Conservation (phyloP, 2,797 vertebrate species). For the Distichodus sexfasciatus region DNA sequence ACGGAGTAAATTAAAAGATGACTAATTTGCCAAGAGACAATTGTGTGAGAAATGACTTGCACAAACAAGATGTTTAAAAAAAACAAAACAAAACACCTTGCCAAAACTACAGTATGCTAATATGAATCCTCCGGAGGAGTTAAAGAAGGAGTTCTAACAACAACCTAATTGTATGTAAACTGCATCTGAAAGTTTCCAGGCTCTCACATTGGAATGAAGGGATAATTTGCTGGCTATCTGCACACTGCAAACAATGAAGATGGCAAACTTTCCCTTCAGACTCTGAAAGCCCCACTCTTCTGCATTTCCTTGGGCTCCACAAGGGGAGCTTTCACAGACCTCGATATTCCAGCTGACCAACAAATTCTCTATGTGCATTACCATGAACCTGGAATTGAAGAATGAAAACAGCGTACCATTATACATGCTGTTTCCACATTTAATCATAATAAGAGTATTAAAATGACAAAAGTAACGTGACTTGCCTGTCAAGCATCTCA, state of each 20-base stretch:
- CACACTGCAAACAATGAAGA: slow-evolving; percentile 83
- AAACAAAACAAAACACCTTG: too few relatives aligned
- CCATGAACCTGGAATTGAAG: slow-evolving; percentile 82
- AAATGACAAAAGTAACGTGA: too few relatives aligned
- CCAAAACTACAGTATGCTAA: too few relatives aligned
- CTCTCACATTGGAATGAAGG: slow-evolving; percentile 78
- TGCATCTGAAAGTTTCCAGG: neutral
- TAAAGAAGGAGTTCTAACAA: too few relatives aligned
- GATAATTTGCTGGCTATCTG: slow-evolving; percentile 94
- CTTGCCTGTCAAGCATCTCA: slow-evolving; percentile 89
- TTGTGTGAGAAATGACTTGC: too few relatives aligned
- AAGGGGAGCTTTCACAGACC: slow-evolving; percentile 25
- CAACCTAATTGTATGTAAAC: too few relatives aligned
- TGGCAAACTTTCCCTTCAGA: slow-evolving; percentile 71
- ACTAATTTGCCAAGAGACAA: too few relatives aligned
- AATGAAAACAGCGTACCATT: slow-evolving; percentile 20
- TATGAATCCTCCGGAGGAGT: too few relatives aligned
- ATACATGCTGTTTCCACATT: too few relatives aligned
- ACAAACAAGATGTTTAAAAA: too few relatives aligned
- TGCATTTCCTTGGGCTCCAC: slow-evolving; percentile 32
- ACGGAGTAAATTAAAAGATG: too few relatives aligned
- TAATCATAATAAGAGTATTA: too few relatives aligned
- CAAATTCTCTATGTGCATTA: slow-evolving; percentile 74
- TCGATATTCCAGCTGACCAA: slow-evolving; percentile 44
- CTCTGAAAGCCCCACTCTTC: slow-evolving; percentile 68